Evolutionary conservation across 2,797 vertebrate species (phyloP).

Genomic region (Danio tinwini): DNA sequence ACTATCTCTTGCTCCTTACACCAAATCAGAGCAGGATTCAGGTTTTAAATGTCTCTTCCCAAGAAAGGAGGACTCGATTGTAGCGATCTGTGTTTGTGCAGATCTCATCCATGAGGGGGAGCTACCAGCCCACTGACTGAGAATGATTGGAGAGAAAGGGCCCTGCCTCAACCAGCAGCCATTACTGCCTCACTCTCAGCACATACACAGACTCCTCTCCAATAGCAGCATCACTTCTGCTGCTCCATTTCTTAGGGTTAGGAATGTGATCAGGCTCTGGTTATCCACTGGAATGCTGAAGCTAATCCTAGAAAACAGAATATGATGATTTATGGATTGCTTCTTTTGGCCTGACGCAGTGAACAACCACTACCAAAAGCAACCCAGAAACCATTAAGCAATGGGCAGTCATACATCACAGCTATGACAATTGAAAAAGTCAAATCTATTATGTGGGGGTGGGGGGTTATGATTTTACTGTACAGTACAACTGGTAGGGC

Average conservation of each 20-base stretch:
- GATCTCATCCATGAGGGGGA: slow-evolving; percentile 81
- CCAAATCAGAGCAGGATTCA: slow-evolving; percentile 23
- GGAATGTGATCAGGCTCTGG: neutral
- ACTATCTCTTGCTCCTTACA: neutral
- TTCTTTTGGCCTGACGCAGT: neutral
- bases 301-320: neutral
- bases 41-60: neutral
- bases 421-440: neutral
- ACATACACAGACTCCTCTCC: slow-evolving; percentile 5
- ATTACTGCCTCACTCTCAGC: slow-evolving; percentile 71
- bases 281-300: neutral
- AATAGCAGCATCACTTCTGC: neutral
- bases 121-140: slow-evolving; percentile 76
- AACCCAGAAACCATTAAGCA: slow-evolving; percentile 2
- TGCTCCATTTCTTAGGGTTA: neutral
- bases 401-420: neutral
- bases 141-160: slow-evolving; percentile 66
- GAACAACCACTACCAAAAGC: neutral
- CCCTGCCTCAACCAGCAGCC: slow-evolving; percentile 72
- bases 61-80: neutral
- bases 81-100: slow-evolving; percentile 68
- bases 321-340: neutral
- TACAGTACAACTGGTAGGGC: too few species aligned
- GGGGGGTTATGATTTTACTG: too few species aligned
- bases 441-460: too few species aligned